A percentile compares a stretch with the other conserved stretches of the same genome.
Evolutionary conservation across 23 tunicate genomes (phyloP).

Genomic region (Botrylloides violaceus): DNA sequence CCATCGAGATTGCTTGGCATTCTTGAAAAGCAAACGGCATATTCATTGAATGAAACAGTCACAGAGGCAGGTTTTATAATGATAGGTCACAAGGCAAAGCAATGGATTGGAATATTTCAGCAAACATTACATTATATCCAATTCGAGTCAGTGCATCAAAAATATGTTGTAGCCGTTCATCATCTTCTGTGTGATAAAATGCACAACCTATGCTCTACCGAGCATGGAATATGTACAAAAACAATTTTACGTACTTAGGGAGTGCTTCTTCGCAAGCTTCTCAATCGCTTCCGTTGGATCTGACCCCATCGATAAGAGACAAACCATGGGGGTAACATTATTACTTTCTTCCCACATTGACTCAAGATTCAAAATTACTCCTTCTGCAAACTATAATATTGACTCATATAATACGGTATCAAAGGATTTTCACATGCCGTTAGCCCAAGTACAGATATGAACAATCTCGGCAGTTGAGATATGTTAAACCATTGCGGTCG

Average conservation of each 20-base stretch:
- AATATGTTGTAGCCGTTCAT: no score
- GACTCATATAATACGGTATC: background rate
- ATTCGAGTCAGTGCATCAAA: no score
- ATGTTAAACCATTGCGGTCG: no score
- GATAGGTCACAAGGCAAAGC: no score
- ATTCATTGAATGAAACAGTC: no score
- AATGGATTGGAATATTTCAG: no score
- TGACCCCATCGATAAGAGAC: constrained; percentile 91
- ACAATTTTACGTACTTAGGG: constrained; percentile 42
- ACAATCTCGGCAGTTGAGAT: no score
- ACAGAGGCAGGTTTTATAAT: no score
- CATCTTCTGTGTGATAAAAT: no score
- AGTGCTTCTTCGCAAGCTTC: constrained; percentile 74
- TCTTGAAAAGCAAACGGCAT: constrained; percentile 6
- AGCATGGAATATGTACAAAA: no score
- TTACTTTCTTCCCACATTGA: constrained; percentile 70
- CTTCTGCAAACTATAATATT: constrained; percentile 79
- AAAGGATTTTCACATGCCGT: background rate
- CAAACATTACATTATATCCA: no score
- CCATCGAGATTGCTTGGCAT: constrained; percentile 96
- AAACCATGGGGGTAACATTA: constrained; percentile 59
- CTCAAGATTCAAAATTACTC: constrained; percentile 76
- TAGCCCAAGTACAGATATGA: background rate
- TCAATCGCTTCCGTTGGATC: constrained; percentile 97
- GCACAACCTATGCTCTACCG: no score